Percentiles rank a stretch among this genome's conserved stretches.
Conservation (phyloP, 1,140 invertebrate species). For the Zaprionus gabonicus region DNA sequence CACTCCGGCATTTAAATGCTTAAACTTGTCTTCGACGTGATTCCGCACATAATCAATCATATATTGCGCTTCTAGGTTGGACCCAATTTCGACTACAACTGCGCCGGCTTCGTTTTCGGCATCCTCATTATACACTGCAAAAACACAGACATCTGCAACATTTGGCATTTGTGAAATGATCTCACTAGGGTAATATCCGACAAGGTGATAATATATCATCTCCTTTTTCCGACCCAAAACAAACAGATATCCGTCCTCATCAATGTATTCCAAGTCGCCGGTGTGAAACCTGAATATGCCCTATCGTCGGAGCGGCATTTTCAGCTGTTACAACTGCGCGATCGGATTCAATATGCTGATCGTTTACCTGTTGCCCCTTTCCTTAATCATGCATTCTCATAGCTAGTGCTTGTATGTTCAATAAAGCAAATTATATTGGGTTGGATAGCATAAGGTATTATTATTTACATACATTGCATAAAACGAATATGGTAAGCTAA, state of each 20-base stretch:
- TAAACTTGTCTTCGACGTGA: slow-evolving; percentile 54
- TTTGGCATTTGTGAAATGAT: slow-evolving; percentile 53
- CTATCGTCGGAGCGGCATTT: too few relatives aligned
- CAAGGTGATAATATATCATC: too few relatives aligned
- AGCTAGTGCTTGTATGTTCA: too few relatives aligned
- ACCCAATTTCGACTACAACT: slow-evolving; percentile 57
- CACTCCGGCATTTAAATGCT: slow-evolving; percentile 83
- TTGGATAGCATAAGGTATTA: too few relatives aligned
- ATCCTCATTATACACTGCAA: too few relatives aligned
- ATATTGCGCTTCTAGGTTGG: slow-evolving; percentile 46
- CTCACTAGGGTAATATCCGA: too few relatives aligned
- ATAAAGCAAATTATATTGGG: too few relatives aligned
- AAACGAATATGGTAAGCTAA: background rate
- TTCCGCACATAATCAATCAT: slow-evolving; percentile 56
- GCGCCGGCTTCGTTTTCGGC: slow-evolving; percentile 1
- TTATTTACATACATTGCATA: too few relatives aligned
- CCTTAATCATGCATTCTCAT: too few relatives aligned
- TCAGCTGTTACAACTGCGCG: too few relatives aligned
- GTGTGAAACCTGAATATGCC: slow-evolving; percentile 85
- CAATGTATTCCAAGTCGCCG: slow-evolving; percentile 88
- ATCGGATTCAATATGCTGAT: too few relatives aligned
- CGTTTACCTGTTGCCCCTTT: too few relatives aligned
- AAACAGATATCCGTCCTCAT: slow-evolving; percentile 85
- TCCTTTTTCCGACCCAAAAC: slow-evolving; percentile 89
- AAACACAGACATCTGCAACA: slow-evolving; percentile 69